Evolutionary conservation across 2,888 invertebrate species (phyloP).

Genomic region (Athalia circularis): DNA sequence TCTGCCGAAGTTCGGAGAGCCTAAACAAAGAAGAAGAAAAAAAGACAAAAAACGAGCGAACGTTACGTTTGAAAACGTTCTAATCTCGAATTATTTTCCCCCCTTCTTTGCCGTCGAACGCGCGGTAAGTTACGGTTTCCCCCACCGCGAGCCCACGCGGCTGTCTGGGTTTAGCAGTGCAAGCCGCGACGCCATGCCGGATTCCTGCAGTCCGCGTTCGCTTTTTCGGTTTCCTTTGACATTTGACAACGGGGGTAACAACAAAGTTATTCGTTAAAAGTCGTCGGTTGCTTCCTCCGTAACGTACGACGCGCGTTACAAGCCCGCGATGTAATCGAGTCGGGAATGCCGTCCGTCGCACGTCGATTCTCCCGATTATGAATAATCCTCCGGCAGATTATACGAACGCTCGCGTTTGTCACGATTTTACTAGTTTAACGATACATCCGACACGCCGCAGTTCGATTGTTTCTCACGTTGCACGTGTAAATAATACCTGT

Average conservation of each 20-base stretch:
- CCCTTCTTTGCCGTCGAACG: slow-evolving; percentile 11
- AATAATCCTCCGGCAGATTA: too few species aligned
- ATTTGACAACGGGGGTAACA: slow-evolving; percentile 1
- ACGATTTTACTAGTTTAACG: too few species aligned
- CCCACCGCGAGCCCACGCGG: slow-evolving; percentile 45
- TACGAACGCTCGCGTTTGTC: too few species aligned
- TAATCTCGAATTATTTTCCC: slow-evolving; percentile 42
- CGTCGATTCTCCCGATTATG: too few species aligned
- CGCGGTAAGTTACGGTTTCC: slow-evolving; percentile 27
- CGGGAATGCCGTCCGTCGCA: too few species aligned
- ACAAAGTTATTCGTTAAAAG: not conserved
- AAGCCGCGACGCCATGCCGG: slow-evolving; percentile 57
- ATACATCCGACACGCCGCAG: too few species aligned
- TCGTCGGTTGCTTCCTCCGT: too few species aligned
- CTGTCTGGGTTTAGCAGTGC: slow-evolving; percentile 51
- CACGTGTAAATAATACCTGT: too few species aligned
- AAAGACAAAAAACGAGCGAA: not conserved
- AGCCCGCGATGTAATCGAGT: too few species aligned
- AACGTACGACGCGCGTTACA: too few species aligned
- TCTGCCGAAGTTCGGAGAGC: too few species aligned
- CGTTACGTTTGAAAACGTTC: slow-evolving; percentile 16
- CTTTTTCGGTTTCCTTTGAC: slow-evolving; percentile 40
- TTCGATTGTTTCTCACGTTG: too few species aligned
- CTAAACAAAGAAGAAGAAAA: not conserved
- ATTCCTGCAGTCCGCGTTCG: slow-evolving; percentile 48